These are phyloP conservation scores for Lamproptera curius DNA, from an alignment of 2,888 invertebrate genomes.

Conservation along the genomic window DNA sequence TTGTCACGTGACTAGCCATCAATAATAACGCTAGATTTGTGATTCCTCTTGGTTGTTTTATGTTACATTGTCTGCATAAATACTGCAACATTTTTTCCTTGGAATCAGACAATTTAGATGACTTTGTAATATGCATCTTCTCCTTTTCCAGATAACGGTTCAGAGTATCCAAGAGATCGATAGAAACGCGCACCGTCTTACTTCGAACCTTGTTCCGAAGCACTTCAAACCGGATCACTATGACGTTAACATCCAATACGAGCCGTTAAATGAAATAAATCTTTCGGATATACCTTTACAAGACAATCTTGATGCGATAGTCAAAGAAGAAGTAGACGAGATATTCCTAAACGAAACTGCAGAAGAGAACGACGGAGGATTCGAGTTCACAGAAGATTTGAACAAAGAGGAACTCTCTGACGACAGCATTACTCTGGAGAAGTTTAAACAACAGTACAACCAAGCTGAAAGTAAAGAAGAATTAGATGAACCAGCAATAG, in stretches of 20 bases:
- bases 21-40: too few species aligned
- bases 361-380: constrained; percentile 20
- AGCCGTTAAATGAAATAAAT: not conserved
- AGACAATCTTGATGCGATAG: constrained; percentile 19
- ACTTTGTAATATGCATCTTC: too few species aligned
- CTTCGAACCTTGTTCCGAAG: constrained; percentile 32
- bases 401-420: constrained; percentile 34
- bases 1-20: too few species aligned
- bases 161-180: constrained; percentile 43
- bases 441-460: too few species aligned
- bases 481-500: too few species aligned
- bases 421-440: constrained; percentile 47
- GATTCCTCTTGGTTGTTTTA: too few species aligned
- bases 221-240: constrained; percentile 32
- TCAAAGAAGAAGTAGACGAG: constrained; percentile 26
- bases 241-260: constrained; percentile 30
- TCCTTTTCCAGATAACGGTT: constrained; percentile 52
- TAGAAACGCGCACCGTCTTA: constrained; percentile 36
- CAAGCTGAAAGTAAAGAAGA: too few species aligned
- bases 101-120: too few species aligned
- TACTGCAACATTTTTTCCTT: too few species aligned
- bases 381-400: too few species aligned
- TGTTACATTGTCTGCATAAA: too few species aligned
- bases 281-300: too few species aligned
- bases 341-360: constrained; percentile 17